Evolutionary conservation across 1,140 invertebrate genomes (phyloP), one percentile per base, ranked within the genome.

Genomic region (Drosophila santomea): DNA sequence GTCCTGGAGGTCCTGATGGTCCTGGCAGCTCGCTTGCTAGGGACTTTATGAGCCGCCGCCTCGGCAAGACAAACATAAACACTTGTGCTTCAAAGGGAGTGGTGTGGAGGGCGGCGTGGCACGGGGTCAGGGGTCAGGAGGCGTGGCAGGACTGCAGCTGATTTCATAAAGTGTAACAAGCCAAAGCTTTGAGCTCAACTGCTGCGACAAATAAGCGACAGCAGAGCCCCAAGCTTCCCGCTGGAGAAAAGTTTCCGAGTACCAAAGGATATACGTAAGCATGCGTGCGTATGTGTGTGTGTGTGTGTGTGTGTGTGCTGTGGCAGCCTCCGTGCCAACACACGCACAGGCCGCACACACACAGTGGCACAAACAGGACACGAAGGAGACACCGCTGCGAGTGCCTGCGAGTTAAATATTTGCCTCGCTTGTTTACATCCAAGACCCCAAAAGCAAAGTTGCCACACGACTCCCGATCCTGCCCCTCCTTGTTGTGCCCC

Each of bases 161-260:
- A 88, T 88, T 86, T 83, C 83, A 85, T 85, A 85, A 85, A 86
- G 82, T 85, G 82, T 78, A 80, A 81, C 77, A 85, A 78, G 82
- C 74, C 82, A 83, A 82, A 77, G 79, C 79, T 89, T 86, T 86
- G 78, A 85, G 82, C 74, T 71, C 80, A 56, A 63, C 69, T 73
- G 79, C 67, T 75, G 83, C 79, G 83, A 86, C 82, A 86, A 86
- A 86, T 88, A 86, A 82, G 83, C 78, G 78, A 76, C 51, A 69
- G 71, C 48, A 47, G 38, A 48, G 48, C 72, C 73, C 47, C 47
- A 47, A 75, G 61, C 77, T 59, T 66, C 66, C 56, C 47, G 23
- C 38, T 17, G 61, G 51, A 72, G 55, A 79, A 88, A 88, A 88
- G 66, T 88, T 88, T 77, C 50, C 83, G 50, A 41, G 52, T 25